Conservation (phyloP, 2,797 vertebrate species). For the Mormyrops boulengeri region DNA sequence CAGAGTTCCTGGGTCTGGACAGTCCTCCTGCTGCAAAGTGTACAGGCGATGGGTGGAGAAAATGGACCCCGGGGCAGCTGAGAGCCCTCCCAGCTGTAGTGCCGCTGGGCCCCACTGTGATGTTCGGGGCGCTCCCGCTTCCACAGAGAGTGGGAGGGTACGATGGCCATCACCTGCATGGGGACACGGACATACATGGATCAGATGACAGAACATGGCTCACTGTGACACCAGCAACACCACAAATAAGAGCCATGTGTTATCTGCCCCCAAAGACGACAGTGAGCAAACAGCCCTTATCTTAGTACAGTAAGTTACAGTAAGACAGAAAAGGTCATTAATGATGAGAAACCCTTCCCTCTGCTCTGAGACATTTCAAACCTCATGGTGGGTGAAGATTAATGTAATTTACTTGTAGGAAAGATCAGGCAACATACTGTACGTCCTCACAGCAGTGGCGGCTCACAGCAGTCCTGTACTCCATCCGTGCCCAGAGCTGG, state of each 20-base stretch:
- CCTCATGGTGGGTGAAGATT: background rate
- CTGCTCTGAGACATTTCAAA: background rate
- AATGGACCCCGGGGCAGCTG: slow-evolving; percentile 45
- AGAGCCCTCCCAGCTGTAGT: slow-evolving; percentile 44
- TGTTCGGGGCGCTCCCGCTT: slow-evolving; percentile 72
- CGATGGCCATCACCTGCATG: slow-evolving; percentile 86
- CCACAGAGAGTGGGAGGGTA: slow-evolving; percentile 80
- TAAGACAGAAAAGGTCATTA: background rate
- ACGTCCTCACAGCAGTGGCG: slow-evolving; percentile 93
- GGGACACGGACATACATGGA: slow-evolving; percentile 16
- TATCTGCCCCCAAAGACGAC: background rate
- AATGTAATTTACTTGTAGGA: background rate
- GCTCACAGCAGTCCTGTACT: slow-evolving; percentile 87
- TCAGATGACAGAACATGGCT: background rate
- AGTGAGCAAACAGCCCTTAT: background rate
- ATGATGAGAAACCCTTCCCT: background rate
- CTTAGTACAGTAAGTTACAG: no score
- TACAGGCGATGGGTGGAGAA: background rate
- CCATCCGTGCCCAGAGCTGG: slow-evolving; percentile 82
- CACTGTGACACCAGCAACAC: background rate
- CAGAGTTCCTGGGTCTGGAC: background rate
- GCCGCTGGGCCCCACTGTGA: slow-evolving; percentile 79
- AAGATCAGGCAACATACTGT: slow-evolving; percentile 2
- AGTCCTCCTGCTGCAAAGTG: background rate
- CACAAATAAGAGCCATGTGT: background rate